Evolutionary conservation across 2,113 vertebrate genomes (phyloP).

Genomic region (Sinocyclocheilus maitianheensis): DNA sequence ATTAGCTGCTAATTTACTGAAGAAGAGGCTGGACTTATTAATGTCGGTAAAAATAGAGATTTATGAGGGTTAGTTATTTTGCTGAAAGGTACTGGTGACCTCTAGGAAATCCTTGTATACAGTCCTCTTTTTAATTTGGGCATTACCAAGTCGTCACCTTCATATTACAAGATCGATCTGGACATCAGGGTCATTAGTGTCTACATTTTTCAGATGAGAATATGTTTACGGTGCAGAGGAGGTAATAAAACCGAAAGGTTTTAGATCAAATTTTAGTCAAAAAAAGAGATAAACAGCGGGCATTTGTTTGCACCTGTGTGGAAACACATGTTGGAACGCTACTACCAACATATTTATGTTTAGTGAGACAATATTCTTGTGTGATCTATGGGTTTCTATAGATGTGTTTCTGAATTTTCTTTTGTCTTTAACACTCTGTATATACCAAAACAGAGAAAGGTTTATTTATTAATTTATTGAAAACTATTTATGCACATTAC

Average conservation of each 20-base stretch:
- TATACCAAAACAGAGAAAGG: slow-evolving; percentile 54
- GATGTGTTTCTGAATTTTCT: slow-evolving; percentile 51
- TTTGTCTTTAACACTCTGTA: slow-evolving; percentile 54
- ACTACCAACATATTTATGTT: slow-evolving; percentile 52
- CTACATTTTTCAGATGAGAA: slow-evolving; percentile 24
- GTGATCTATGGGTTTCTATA: slow-evolving; percentile 47
- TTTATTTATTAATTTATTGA: slow-evolving; percentile 73
- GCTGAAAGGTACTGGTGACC: slow-evolving; percentile 55
- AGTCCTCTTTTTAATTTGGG: slow-evolving; percentile 46
- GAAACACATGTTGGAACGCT: slow-evolving; percentile 15
- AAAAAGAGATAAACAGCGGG: neutral
- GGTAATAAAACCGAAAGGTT: slow-evolving; percentile 19
- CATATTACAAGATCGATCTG: slow-evolving; percentile 29
- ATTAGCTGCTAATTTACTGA: slow-evolving; percentile 85
- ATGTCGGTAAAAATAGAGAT: slow-evolving; percentile 33
- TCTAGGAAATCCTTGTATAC: slow-evolving; percentile 48
- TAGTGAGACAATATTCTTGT: slow-evolving; percentile 38
- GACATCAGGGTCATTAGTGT: neutral
- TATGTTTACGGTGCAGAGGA: slow-evolving; percentile 35
- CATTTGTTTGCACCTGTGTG: slow-evolving; percentile 34
- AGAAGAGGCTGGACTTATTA: slow-evolving; percentile 71
- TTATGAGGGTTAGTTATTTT: slow-evolving; percentile 43
- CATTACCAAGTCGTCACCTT: slow-evolving; percentile 48
- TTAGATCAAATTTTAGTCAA: slow-evolving; percentile 11
- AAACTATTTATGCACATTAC: slow-evolving; percentile 59